Evolutionary conservation across 2,797 vertebrate species (phyloP), one percentile per base, ranked within the genome.

Genomic region (Merluccius polli): DNA sequence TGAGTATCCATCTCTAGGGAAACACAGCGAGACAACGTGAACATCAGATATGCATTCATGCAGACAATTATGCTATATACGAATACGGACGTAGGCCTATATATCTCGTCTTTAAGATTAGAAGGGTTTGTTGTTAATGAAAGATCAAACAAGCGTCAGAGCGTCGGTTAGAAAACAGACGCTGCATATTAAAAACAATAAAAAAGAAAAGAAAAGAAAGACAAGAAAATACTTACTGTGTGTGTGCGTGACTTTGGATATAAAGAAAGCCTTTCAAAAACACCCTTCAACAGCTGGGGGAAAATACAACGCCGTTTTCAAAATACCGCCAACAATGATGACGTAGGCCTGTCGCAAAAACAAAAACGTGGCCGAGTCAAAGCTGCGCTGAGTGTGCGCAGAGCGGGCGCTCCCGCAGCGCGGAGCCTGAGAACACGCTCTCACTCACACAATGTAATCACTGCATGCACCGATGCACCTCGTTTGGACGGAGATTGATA

Each of bases 261-360:
- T 69, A 31, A 13, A 69, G 12, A 5, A 2, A 8, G 2, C 63
- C 75, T n/a, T 71, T 72, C 48, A 44, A 7, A 12, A 3, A 16
- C 44, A 48, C 5, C 31, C 4, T 9, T 74, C 6, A 1, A 75
- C 63, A 73, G 67, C 41, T 29, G 27, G 44, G 12, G 74, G n/a
- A n/a, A 72, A 16, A 32, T 2, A 13, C 3, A 15, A 18, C 10
- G 32, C 33, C 15, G 76, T 85, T n/a, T 92, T 88, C 85, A 92
- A 93, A 92, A 86, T 87, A 83, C 89, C 93, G 93, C 93, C 91
- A 90, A 84, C 33, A 2, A 33, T 81, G 86, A 85, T 89, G 88
- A 89, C 85, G 89, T 83, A 0, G 73, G 4, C 0, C 32, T 0
- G 83, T 81, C 78, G 77, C 80, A 29, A 31, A 10, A 33, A 15